Base-by-base conservation (phyloP, 2,113 vertebrate genomes). In the Brevimyrus niger region DNA sequence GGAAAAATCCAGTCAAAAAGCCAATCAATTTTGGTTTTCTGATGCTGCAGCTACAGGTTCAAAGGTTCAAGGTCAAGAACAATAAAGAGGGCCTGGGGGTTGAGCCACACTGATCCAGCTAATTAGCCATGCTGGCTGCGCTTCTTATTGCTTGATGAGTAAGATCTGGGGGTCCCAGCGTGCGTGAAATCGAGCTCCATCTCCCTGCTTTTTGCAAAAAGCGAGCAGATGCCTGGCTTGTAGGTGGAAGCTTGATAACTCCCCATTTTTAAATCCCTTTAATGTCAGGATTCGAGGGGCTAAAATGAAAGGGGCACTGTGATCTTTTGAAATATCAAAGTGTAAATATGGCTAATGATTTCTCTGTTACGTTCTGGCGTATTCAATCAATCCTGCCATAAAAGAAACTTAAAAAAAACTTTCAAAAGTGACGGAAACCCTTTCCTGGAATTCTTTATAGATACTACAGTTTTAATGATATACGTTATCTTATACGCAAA, bases 261-360 rank as follows among this genome's bases (percentile, higher is more conserved):
- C 48, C 15, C 76, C 80, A 35, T 84, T 53, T 90, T 92, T 90
- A 90, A 88, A 89, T 92, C 86, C 89, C 73, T 84, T 83, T 88
- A 88, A 91, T 88, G 46, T 69, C 10, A 73, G 76, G 17, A 88
- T 61, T 91, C 53, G 42, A 86, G 89, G 55, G 51, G 47, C 80
- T 86, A 58, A 35, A 91, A 89, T 91, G 89, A 90, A 90, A 91
- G 90, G 90, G 86, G 69, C 90, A 91, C 89, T 48, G 35, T 84
- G 69, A 42, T 84, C 90, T 87, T 91, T 91, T 90, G 91, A 91
- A 93, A 90, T 91, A 89, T 88, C 88, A 91, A 89, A 88, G 89
- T 90, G 83, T 87, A 91, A 90, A 92, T 89, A 92, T 86, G 84
- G 89, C 89, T 91, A 91, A 93, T 89, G 89, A 91, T 89, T 42